Base-by-base conservation (phyloP, 2,888 invertebrate genomes). In the Linnaemya tessellans region DNA sequence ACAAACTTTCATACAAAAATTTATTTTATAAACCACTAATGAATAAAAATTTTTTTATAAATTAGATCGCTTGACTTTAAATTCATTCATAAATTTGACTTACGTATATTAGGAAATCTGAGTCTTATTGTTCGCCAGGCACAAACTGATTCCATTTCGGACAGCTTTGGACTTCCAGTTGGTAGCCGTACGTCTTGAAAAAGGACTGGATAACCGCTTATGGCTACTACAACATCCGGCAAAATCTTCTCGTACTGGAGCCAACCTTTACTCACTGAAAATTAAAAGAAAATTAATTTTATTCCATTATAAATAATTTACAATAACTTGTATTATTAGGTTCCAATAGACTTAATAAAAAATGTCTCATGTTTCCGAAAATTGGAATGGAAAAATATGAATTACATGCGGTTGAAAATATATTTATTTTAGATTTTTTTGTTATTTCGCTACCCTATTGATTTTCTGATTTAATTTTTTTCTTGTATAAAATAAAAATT, bases 181-280 rank as follows among this genome's bases (percentile, higher is more conserved):
- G 41, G 18, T n/a, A 49, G 65, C 3, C 43, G 67, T 46, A 89
- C 5, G n/a, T 89, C 88, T 54, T 78, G 60, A 35, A 88, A 90
- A 0, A 90, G 67, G 30, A 86, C 82, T 0, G 88, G 88, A 49
- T 89, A 82, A 0, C 54, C 46, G 4, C 74, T 20, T 22, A 87
- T 77, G 4, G 80, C 79, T 15, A 82, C 70, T 18, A 87, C 80
- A 35, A 86, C 77, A 10, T 80, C 67, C 0, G 86, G 84, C 8
- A 87, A 25, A 22, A 18, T 41, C n/a, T 74, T 11, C 38, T 15
- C 43, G 41, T 85, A 80, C 3, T 49, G 43, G 0, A 80, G 30
- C 87, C 87, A 87, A 20, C 82, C 85, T 41, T 68, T 85, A n/a
- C 68, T 49, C 68, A 51, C 87, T 87, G n/a, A 35, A 74, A 62